These are phyloP conservation scores for Nebria brevicollis DNA, from an alignment of 2,888 invertebrate genomes.

Conservation along the genomic window DNA sequence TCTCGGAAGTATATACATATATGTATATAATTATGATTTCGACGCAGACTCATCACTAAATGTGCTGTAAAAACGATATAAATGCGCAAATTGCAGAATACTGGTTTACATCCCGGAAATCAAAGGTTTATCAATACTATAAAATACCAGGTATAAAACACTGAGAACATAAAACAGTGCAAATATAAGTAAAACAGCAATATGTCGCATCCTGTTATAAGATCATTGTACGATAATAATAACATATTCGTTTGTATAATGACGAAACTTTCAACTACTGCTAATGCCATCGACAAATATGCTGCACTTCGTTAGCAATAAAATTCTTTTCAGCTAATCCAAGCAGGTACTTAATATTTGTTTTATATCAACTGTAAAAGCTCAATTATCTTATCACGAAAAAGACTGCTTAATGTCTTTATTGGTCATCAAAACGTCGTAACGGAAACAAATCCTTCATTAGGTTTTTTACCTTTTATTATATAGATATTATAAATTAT, in stretches of 20 bases:
- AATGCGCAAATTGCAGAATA: not conserved
- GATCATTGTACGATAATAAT: slow-evolving; percentile 1
- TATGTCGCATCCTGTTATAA: not conserved
- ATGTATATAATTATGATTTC: too few species aligned
- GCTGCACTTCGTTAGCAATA: not conserved
- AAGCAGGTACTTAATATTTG: too few species aligned
- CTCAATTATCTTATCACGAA: not conserved
- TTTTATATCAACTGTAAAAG: too few species aligned
- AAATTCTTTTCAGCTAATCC: too few species aligned
- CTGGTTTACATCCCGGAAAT: not conserved
- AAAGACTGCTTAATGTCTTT: not conserved
- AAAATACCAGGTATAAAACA: not conserved
- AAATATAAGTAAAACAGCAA: not conserved
- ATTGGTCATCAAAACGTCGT: not conserved
- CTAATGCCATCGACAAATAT: not conserved
- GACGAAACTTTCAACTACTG: not conserved
- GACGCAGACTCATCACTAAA: not conserved
- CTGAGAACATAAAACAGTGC: not conserved
- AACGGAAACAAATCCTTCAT: not conserved
- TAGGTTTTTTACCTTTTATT: not conserved
- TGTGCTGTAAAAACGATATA: not conserved
- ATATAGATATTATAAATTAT: too few species aligned
- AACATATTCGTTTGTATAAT: not conserved
- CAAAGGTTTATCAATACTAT: not conserved
- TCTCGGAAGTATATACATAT: too few species aligned